A percentile compares a stretch with the other conserved stretches of the same genome.
Conservation (phyloP, 2,797 vertebrate genomes). For the Schizopygopsis pylzovi region DNA sequence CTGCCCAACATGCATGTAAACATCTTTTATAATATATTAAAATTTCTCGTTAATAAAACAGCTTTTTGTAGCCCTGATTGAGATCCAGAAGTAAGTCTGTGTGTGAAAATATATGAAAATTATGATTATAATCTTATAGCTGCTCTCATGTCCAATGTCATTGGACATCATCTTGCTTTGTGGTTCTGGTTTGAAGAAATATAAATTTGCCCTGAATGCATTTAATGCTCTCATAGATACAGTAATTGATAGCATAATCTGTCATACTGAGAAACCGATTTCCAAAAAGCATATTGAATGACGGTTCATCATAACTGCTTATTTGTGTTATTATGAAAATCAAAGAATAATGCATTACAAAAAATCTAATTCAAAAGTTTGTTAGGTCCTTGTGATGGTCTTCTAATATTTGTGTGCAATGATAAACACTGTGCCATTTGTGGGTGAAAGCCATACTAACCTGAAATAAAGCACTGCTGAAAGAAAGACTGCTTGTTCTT, state of each 20-base stretch:
- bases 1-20: neutral
- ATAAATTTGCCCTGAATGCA: neutral
- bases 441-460: neutral
- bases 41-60: constrained; percentile 17
- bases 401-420: constrained; percentile 1
- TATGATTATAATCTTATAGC: constrained; percentile 36
- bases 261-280: neutral
- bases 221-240: constrained; percentile 3
- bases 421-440: constrained; percentile 6
- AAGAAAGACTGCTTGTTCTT: neutral
- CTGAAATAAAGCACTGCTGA: constrained; percentile 33
- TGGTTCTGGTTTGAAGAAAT: neutral
- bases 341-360: neutral
- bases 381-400: neutral
- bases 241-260: constrained; percentile 26
- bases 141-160: neutral
- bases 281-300: neutral
- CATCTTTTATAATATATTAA: neutral
- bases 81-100: constrained; percentile 31
- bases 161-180: neutral
- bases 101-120: constrained; percentile 47
- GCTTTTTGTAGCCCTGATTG: constrained; percentile 35
- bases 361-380: neutral
- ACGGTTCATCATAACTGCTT: neutral
- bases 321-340: neutral